Evolutionary conservation across 1,140 invertebrate species (phyloP).

Genomic region (Zophobas morio): DNA sequence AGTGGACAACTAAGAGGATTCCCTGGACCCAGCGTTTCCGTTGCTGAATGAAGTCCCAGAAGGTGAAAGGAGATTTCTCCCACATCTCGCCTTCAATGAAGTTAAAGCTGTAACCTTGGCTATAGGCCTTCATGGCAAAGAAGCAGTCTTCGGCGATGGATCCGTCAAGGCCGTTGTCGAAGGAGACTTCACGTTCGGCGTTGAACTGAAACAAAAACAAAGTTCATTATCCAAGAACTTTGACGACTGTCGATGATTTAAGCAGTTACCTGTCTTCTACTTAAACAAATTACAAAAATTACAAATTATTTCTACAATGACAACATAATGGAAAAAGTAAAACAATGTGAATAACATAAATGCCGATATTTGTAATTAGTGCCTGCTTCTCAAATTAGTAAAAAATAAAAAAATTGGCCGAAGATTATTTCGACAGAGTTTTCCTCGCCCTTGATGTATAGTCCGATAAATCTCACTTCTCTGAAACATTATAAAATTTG

Average conservation of each 20-base stretch:
- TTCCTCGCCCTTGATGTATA: too few species aligned
- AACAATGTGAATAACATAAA: too few species aligned
- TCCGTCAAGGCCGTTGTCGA: constrained; percentile 95
- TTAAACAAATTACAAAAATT: neutral
- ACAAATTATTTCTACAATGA: too few species aligned
- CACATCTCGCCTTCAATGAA: constrained; percentile 98
- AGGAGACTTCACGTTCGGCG: constrained; percentile 92
- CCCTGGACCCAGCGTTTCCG: constrained; percentile 97
- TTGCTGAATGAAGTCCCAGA: constrained; percentile 96
- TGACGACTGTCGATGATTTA: neutral
- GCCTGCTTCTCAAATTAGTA: too few species aligned
- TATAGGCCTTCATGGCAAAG: constrained; percentile 94
- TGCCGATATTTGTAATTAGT: too few species aligned
- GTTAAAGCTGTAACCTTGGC: constrained; percentile 89
- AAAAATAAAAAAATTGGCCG: too few species aligned
- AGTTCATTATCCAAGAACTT: constrained; percentile 19
- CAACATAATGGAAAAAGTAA: too few species aligned
- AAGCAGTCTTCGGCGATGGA: constrained; percentile 98
- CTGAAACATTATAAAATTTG: too few species aligned
- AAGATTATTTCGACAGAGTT: too few species aligned
- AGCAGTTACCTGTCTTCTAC: too few species aligned
- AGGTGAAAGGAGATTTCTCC: constrained; percentile 96
- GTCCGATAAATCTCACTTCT: too few species aligned
- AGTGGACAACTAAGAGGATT: constrained; percentile 95
- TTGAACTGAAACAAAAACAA: constrained; percentile 77